Percentiles rank a stretch among this genome's conserved stretches.
These are phyloP conservation scores for Boleophthalmus pectinirostris DNA, from an alignment of 2,113 vertebrate species.

Conservation along the genomic window DNA sequence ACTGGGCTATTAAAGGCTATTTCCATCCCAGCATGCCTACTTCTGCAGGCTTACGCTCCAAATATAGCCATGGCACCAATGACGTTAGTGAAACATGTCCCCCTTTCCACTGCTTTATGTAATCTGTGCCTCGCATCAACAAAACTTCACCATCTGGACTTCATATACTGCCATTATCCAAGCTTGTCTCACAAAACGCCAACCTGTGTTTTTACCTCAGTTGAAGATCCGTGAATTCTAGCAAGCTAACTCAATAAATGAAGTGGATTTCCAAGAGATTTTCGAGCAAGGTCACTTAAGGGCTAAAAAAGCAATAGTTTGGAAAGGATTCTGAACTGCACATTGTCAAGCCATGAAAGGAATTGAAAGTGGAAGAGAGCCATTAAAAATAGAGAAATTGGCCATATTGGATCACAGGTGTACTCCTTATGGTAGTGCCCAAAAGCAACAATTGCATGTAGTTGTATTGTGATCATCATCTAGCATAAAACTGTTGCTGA, in stretches of 20 bases:
- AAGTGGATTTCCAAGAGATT: neutral
- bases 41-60: conserved; percentile 76
- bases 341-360: neutral
- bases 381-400: neutral
- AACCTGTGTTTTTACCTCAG: conserved; percentile 2
- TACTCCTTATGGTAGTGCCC: too few species aligned
- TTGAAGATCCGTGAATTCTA: neutral
- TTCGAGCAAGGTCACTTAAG: neutral
- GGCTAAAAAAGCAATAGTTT: neutral
- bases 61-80: conserved; percentile 75
- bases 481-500: too few species aligned
- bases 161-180: conserved; percentile 39
- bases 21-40: conserved; percentile 69
- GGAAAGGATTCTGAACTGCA: neutral
- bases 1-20: conserved; percentile 78
- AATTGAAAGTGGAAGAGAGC: neutral
- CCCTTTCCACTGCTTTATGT: conserved; percentile 70
- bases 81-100: conserved; percentile 70
- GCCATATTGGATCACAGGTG: neutral
- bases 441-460: too few species aligned
- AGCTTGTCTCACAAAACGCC: conserved; percentile 18
- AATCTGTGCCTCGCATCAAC: conserved; percentile 58
- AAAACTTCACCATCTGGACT: conserved; percentile 58
- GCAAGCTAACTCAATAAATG: neutral
- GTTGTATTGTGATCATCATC: too few species aligned